These are phyloP conservation scores for Pagetopsis macropterus DNA, from an alignment of 2,797 vertebrate species.

Conservation along the genomic window DNA sequence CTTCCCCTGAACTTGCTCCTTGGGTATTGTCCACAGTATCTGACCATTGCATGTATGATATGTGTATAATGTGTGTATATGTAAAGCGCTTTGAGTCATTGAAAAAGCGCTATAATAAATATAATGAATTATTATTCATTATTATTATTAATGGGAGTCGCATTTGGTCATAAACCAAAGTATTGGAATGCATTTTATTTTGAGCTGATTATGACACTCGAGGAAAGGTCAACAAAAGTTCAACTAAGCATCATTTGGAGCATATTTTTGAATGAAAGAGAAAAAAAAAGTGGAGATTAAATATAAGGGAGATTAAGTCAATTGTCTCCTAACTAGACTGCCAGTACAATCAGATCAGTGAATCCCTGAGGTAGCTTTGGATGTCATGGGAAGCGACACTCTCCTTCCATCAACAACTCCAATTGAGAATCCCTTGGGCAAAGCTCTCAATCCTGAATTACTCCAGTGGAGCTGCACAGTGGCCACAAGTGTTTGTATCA, in stretches of 20 bases:
- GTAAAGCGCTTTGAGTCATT: too few species aligned
- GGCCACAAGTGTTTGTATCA: constrained; percentile 22
- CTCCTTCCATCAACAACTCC: constrained; percentile 55
- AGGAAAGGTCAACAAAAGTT: not conserved
- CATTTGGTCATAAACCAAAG: not conserved
- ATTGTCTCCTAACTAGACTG: not conserved
- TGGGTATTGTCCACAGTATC: too few species aligned
- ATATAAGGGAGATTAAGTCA: not conserved
- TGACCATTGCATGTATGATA: too few species aligned
- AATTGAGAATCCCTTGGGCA: constrained; percentile 56
- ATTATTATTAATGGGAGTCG: too few species aligned
- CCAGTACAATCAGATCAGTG: constrained; percentile 24
- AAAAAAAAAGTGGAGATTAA: not conserved
- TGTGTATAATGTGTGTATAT: too few species aligned
- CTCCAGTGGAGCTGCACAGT: constrained; percentile 43
- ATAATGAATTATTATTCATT: too few species aligned
- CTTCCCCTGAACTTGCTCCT: too few species aligned
- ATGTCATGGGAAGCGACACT: constrained; percentile 41
- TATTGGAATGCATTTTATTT: not conserved
- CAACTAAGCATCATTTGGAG: not conserved
- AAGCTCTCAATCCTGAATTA: constrained; percentile 64
- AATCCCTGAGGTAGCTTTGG: constrained; percentile 30
- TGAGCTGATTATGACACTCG: not conserved
- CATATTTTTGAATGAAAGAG: not conserved
- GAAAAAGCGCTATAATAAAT: too few species aligned